Evolutionary conservation across 2,113 vertebrate species (phyloP), one percentile per base, ranked within the genome.

Genomic region (Loxodonta africana): DNA sequence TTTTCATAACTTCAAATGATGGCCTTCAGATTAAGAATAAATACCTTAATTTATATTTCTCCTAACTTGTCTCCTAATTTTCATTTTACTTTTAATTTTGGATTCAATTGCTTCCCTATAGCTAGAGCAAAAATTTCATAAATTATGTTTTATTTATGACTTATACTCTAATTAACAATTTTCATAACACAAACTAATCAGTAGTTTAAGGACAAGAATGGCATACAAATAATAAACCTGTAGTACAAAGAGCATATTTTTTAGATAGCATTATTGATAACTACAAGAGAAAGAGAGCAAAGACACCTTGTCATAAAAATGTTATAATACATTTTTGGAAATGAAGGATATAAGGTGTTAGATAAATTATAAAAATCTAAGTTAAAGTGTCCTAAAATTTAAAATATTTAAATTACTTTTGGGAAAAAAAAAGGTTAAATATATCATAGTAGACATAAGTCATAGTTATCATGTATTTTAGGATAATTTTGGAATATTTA

Each of bases 371-470:
- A 46, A 23, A 95, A 95, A 96, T 92, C 92, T 57, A 93, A 88
- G 65, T 51, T 97, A 97, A 96, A 23, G 17, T 90, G 90, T 96
- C 1, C 15, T 95, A 83, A 67, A 97, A 98, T 78, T 96, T 97
- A 94, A 96, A 96, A 96, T 95, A 98, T 95, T 95, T 91, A 98
- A 97, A 92, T 96, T 17, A 93, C 95, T 83, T 97, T 93, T 9
- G 37, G 37, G 37, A 37, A 41, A 91, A 93, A 80, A 96, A 63
- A 26, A 94, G 51, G 37, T 41, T 82, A 98, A 98, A 96, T 82
- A n/a, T 94, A 71, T 6, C 0, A 5, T 96, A 18, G 74, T 73
- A 90, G 74, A 92, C 87, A 80, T 81, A 96, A 98, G 87, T 92
- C 33, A 97, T 14, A 96, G 86, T 44, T 94, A 25, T 94, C 41